A percentile compares a stretch with the other conserved stretches of the same genome.
phyloP scores from a whole-genome alignment of 2,888 invertebrate genomes.

The Graphium colonna region DNA sequence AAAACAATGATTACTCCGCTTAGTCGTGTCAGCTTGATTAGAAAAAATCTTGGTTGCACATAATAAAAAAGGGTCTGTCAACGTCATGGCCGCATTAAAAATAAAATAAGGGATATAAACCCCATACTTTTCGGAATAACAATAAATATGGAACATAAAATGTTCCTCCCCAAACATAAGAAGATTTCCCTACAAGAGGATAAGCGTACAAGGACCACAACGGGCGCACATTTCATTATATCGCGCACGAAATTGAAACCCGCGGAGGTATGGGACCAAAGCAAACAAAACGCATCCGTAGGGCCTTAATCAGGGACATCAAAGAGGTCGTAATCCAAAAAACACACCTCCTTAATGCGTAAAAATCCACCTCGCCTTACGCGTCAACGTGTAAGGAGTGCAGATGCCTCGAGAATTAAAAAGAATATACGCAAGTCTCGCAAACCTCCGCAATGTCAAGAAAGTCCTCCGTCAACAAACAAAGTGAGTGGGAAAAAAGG shows the following conservation, averaged over 20 bases:
- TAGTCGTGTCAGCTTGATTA: too few relatives aligned
- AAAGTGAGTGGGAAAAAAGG: slow-evolving; percentile 57
- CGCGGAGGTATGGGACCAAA: slow-evolving; percentile 37
- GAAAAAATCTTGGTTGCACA: too few relatives aligned
- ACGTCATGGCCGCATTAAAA: not conserved
- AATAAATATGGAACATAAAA: too few relatives aligned
- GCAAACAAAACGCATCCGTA: slow-evolving; percentile 66
- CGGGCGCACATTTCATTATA: slow-evolving; percentile 24
- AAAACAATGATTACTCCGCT: too few relatives aligned
- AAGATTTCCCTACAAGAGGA: not conserved
- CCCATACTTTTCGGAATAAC: too few relatives aligned
- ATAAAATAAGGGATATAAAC: too few relatives aligned
- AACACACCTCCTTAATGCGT: slow-evolving; percentile 71
- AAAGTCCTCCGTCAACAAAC: slow-evolving; percentile 75
- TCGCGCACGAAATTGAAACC: slow-evolving; percentile 24
- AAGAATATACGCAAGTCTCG: slow-evolving; percentile 47
- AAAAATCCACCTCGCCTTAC: slow-evolving; percentile 47
- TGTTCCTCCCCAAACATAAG: not conserved
- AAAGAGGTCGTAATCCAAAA: slow-evolving; percentile 71
- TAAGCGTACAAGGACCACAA: not conserved
- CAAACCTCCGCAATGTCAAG: slow-evolving; percentile 76
- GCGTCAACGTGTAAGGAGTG: slow-evolving; percentile 50
- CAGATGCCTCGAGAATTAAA: slow-evolving; percentile 72
- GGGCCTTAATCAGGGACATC: slow-evolving; percentile 62
- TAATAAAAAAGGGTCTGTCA: too few relatives aligned